Conservation (phyloP, 2,888 invertebrate species). For the Erebia aethiops region DNA sequence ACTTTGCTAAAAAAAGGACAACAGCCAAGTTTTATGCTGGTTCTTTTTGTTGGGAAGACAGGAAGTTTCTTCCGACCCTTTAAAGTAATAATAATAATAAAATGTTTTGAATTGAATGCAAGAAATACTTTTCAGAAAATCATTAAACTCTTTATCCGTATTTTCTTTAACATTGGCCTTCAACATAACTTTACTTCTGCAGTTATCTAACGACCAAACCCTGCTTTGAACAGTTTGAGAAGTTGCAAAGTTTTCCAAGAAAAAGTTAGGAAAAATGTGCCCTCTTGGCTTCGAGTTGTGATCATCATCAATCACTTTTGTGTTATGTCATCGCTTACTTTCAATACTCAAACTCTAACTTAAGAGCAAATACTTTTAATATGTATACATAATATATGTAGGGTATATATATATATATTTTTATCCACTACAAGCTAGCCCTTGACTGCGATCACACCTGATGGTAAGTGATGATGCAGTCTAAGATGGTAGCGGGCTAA, state of each 20-base stretch:
- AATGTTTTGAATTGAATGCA: too few species aligned
- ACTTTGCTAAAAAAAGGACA: too few species aligned
- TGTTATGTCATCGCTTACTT: conserved; percentile 43
- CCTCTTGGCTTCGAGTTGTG: conserved; percentile 50
- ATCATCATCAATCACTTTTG: conserved; percentile 65
- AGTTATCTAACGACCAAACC: conserved; percentile 52
- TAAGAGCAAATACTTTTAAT: conserved; percentile 15
- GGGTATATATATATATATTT: too few species aligned
- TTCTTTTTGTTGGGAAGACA: too few species aligned
- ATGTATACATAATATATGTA: neutral
- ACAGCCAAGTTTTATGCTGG: too few species aligned
- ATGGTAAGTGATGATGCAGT: too few species aligned
- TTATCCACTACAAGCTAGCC: too few species aligned
- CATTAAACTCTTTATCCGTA: conserved; percentile 5
- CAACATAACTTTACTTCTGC: conserved; percentile 50
- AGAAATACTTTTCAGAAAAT: neutral
- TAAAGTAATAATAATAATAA: too few species aligned
- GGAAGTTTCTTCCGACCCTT: too few species aligned
- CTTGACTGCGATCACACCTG: too few species aligned
- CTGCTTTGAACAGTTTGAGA: conserved; percentile 62
- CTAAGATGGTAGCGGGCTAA: too few species aligned
- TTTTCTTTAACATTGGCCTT: conserved; percentile 29
- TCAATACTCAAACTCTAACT: conserved; percentile 25
- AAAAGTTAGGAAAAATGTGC: conserved; percentile 55
- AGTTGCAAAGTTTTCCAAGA: conserved; percentile 59